Base-by-base conservation (phyloP, 2,797 vertebrate genomes). In the Microctenopoma stevenorrisi region DNA sequence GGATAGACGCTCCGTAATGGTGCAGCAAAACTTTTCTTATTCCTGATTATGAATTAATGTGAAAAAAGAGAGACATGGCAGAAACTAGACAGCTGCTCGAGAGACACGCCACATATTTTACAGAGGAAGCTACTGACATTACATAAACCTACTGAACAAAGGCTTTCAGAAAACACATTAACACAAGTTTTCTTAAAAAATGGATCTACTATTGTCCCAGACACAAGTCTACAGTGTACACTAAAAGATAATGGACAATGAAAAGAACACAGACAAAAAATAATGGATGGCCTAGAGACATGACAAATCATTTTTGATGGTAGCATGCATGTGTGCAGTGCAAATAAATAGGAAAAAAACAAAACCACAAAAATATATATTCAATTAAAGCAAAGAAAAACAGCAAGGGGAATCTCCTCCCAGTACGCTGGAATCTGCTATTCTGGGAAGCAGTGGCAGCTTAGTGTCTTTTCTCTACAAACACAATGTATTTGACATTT, bases 1-100 rank as follows among this genome's bases (percentile, higher is more conserved):
- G 53, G 63, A 78, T 65, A 74, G 49, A 74, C 58, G 51, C 48
- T 62, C 22, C 35, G 64, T 68, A 44, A 73, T 64, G 77, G 81
- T 86, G 85, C 76, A 73, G 83, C 63, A 71, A 68, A 66, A 48
- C 69, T 84, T 78, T 9, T 50, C 68, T 83, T 38, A 72, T 42
- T 11, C 74, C 74, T 76, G 72, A 72, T 69, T 60, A 72, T 66
- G 73, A 72, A 22, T 22, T 22, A 22, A 22, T 22, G 85, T 90
- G 89, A 91, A 89, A 86, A 93, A 93, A 92, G 84, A 93, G 92
- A 94, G 87, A 94, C 91, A 92, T 75, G 84, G 76, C 72, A 87
- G 86, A 81, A 89, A 64, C 43, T 58, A 71, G 72, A 73, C 61
- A 57, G 67, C 73, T 75, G 82, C 69, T 81, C 59, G 79, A 86